phyloP scores from a whole-genome alignment of 2,797 vertebrate genomes.

The Melopsittacus undulatus region DNA sequence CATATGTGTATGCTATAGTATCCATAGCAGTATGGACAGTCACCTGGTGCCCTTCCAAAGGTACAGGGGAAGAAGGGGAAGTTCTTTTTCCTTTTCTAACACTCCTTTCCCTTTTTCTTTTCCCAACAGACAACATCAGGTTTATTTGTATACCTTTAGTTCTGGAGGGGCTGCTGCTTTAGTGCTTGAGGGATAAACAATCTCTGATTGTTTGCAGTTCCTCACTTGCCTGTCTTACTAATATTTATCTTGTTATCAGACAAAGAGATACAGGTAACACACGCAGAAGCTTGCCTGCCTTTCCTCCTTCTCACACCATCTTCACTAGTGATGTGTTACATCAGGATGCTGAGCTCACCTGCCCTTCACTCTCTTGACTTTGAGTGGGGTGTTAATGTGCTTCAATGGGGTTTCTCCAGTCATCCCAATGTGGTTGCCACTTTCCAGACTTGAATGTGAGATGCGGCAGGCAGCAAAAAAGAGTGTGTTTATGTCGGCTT shows the following conservation, averaged over 20 bases:
- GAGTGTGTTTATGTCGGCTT: not conserved
- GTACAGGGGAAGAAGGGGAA: not conserved
- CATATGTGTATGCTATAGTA: no score
- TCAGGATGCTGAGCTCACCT: not conserved
- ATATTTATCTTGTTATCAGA: not conserved
- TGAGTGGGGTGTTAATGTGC: not conserved
- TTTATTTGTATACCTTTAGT: not conserved
- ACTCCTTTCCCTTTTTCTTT: not conserved
- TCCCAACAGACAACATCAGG: not conserved
- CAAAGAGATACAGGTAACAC: not conserved
- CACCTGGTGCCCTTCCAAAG: not conserved
- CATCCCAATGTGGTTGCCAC: not conserved
- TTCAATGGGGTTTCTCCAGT: not conserved
- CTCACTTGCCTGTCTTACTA: not conserved
- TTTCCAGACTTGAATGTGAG: slow-evolving; percentile 5
- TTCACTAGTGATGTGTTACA: not conserved
- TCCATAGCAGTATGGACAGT: not conserved
- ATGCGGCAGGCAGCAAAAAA: not conserved
- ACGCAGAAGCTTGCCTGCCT: not conserved
- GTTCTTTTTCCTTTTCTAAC: not conserved
- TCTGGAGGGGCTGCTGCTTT: not conserved
- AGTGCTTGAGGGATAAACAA: not conserved
- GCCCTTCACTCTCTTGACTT: not conserved
- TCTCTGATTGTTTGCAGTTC: not conserved
- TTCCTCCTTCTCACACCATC: not conserved